Base-by-base conservation (phyloP, 1,140 invertebrate genomes). In the Dolichoris vasculosae region DNA sequence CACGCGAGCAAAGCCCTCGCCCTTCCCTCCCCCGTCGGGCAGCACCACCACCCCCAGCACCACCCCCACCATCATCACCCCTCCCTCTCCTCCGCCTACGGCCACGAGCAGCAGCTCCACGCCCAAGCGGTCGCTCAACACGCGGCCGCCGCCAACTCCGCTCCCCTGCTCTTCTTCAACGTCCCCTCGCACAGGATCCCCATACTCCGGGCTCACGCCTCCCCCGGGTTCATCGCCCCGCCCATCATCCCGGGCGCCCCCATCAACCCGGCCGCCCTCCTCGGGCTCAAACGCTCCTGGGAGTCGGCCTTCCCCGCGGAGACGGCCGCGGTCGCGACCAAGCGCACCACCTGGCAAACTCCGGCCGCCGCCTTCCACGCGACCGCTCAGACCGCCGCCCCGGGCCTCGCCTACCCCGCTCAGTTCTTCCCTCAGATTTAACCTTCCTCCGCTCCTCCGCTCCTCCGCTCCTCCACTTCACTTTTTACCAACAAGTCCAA, bases 241-340 rank as follows among this genome's bases (percentile, higher is more conserved):
- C 87, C 90, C 90, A 89, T 91, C 86, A 89, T 92, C n/a, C 88
- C 91, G 76, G 86, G 92, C 8, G 88, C 89, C 46, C 88, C 87
- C 0, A 83, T 93, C 0, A 93, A 93, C 87, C 90, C 89, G 82
- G 88, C 92, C 91, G 82, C 94, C 92, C n/a, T 96, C 92, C 91
- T 94, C 88, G 80, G 94, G 46, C 82, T 93, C 87, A 94, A 94
- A 89, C 91, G 89, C 87, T 93, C 90, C 86, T 95, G 92, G 94
- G 94, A 94, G 77, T 89, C 87, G 79, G 90, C 92, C n/a, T 91
- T 93, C 88, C 90, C 92, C 48, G 81, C 89, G 11, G 91, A 94
- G 40, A 87, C 89, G 46, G 87, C 87, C 79, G 88, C 88, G 35
- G 77, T 89, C 84, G 86, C 88, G 0, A 86, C 90, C 8, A 93